These are phyloP conservation scores for Protaetia brevitarsis DNA, from an alignment of 1,140 invertebrate species.

Conservation along the genomic window DNA sequence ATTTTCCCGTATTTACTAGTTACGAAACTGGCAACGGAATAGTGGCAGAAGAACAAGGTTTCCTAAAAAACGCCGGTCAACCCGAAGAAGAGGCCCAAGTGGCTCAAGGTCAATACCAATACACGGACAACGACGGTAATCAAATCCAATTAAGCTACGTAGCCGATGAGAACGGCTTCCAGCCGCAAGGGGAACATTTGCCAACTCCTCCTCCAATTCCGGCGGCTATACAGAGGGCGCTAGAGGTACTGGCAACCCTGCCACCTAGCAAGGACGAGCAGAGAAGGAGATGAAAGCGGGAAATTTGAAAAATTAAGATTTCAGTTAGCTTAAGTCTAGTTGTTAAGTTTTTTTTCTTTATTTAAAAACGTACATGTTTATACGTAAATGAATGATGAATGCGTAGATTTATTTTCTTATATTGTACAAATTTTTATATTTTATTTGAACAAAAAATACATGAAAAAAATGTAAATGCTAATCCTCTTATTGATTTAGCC, in stretches of 20 bases:
- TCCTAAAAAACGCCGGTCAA: conserved; percentile 53
- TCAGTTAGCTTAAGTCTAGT: neutral
- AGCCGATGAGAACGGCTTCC: conserved; percentile 71
- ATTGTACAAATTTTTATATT: too few relatives aligned
- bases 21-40: conserved; percentile 65
- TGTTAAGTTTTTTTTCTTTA: neutral
- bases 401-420: too few relatives aligned
- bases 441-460: too few relatives aligned
- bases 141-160: conserved; percentile 67
- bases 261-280: conserved; percentile 5
- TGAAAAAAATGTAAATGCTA: too few relatives aligned
- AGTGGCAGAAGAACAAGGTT: conserved; percentile 59
- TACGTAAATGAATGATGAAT: too few relatives aligned
- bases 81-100: conserved; percentile 53
- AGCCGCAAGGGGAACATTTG: conserved; percentile 60
- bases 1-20: conserved; percentile 45
- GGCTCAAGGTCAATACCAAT: conserved; percentile 66
- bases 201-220: conserved; percentile 68
- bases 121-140: conserved; percentile 71
- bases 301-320: neutral
- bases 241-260: conserved; percentile 56
- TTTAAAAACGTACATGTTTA: neutral
- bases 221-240: conserved; percentile 59
- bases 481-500: too few relatives aligned
- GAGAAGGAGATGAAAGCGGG: neutral